A percentile compares a stretch with the other conserved stretches of the same genome.
These are phyloP conservation scores for Eristalinus aeneus DNA, from an alignment of 2,888 invertebrate species.

Conservation along the genomic window DNA sequence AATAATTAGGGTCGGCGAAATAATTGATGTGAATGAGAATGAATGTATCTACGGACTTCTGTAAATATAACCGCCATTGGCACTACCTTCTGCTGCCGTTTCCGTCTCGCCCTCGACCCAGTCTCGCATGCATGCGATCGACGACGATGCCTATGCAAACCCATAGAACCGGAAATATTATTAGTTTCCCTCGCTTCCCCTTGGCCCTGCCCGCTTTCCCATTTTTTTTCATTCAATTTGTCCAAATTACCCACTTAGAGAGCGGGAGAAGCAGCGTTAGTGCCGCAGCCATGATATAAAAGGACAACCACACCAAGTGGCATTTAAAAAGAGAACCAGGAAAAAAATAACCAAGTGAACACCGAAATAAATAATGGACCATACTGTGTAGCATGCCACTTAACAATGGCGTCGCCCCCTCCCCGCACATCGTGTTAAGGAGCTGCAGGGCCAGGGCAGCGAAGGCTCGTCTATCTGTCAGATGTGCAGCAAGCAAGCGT, in stretches of 20 bases:
- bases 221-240: slow-evolving; percentile 59
- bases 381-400: not conserved
- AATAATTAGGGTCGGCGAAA: slow-evolving; percentile 57
- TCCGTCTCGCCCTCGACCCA: not conserved
- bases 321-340: not conserved
- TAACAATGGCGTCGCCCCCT: slow-evolving; percentile 18
- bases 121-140: not conserved
- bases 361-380: slow-evolving; percentile 24
- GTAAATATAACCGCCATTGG: not conserved
- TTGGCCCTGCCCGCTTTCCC: not conserved
- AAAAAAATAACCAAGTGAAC: not conserved
- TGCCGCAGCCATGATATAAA: not conserved
- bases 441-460: not conserved
- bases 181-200: slow-evolving; percentile 31
- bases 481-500: not conserved
- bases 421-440: not conserved
- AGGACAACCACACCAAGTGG: slow-evolving; percentile 4
- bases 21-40: slow-evolving; percentile 48
- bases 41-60: not conserved
- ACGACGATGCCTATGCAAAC: slow-evolving; percentile 16
- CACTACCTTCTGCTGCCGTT: not conserved
- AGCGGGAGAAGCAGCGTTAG: not conserved
- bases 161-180: slow-evolving; percentile 62
- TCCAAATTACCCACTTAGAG: slow-evolving; percentile 51
- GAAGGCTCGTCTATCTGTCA: not conserved